Evolutionary conservation across 1,140 invertebrate genomes (phyloP).

Genomic region (Nymphalis io): DNA sequence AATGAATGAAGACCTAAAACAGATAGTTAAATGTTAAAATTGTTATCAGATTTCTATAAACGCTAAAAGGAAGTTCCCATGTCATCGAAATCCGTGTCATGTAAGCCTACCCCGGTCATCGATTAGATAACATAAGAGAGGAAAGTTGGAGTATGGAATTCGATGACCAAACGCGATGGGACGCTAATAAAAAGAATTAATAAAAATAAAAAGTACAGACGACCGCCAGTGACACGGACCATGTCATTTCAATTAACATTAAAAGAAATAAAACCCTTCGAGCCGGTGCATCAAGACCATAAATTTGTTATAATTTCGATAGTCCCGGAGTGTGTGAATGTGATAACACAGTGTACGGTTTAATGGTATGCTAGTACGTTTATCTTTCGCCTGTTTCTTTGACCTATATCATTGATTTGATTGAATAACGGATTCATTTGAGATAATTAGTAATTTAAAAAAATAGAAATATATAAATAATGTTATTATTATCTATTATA

Average conservation of each 20-base stretch:
- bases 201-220: conserved; percentile 60
- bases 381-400: conserved; percentile 25
- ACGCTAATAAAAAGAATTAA: conserved; percentile 63
- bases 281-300: conserved; percentile 47
- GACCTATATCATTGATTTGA: conserved; percentile 16
- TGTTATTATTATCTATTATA: background rate
- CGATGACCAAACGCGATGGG: conserved; percentile 57
- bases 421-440: background rate
- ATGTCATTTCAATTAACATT: conserved; percentile 76
- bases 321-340: conserved; percentile 50
- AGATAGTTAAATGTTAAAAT: no score
- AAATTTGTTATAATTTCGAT: conserved; percentile 68
- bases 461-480: no score
- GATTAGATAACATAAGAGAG: conserved; percentile 65
- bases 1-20: no score
- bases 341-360: conserved; percentile 43
- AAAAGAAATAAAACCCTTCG: conserved; percentile 63
- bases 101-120: conserved; percentile 50
- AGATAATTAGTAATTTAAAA: background rate
- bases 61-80: conserved; percentile 29
- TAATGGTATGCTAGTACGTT: conserved; percentile 19
- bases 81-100: conserved; percentile 42
- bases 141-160: conserved; percentile 67
- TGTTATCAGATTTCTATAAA: background rate
- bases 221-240: conserved; percentile 56